Evolutionary conservation across 2,113 vertebrate species (phyloP), one percentile per base, ranked within the genome.

Genomic region (Callipepla californica): DNA sequence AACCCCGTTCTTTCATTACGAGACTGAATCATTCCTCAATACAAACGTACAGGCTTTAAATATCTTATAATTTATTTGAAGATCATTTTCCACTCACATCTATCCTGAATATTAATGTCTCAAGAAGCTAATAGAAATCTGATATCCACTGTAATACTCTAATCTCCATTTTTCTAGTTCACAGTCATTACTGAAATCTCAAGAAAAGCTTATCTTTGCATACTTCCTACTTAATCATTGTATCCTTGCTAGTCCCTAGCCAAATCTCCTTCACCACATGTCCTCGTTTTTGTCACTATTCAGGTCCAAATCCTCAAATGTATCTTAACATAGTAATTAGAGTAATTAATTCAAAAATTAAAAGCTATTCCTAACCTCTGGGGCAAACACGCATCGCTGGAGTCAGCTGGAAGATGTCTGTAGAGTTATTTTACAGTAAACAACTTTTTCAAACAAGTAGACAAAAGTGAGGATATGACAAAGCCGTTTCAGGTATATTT

Each of bases 11-110:
- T 92, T 84, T 86, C 62, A 84, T 79, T 89, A 90, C 44, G 45
- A 68, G 61, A 66, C 66, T 63, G 28, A 53, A 92, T 90, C 85
- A 92, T 67, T 89, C 70, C 4, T 5, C 79, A 93, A 6, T 81
- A 93, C 67, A 93, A 79, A 90, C 66, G 89, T 81, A 82, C 58
- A 86, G 47, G 48, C 88, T 93, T 95, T 95, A 94, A 96, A 96
- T 96, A 96, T 85, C 96, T 90, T 72, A 84, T 17, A 57, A 95
- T 92, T 94, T 87, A 89, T 95, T 92, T 93, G 84, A 96, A 87
- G 84, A 94, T 77, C 75, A 85, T 93, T 85, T 96, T 91, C 75
- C 32, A 89, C 70, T 94, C 87, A 77, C 2, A 7, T 95, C 89
- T 87, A 83, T 94, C 89, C 63, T 77, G 92, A 94, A 91, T 89